Evolutionary conservation across 2,797 vertebrate species (phyloP), one percentile per base, ranked within the genome.

Genomic region (Rhincodon typus): DNA sequence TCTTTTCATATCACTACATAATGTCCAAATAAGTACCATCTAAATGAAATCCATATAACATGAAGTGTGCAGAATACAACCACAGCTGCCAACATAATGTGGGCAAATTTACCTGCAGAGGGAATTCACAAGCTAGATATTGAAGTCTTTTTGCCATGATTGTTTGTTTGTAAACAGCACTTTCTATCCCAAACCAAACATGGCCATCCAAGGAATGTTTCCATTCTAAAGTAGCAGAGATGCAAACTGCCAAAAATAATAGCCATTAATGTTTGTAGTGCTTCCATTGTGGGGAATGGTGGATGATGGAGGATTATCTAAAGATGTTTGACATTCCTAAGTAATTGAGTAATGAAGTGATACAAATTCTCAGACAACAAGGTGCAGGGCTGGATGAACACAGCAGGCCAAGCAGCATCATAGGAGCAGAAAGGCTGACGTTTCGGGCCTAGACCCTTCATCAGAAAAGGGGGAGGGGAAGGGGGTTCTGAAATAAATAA

Each of bases 311-410:
- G 34, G 21, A 93, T 93, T 38, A 93, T 67, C 90, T 66, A 19
- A 93, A 62, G 66, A 93, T 93, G 62, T 93, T 93, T 93, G 62
- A 23, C 90, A 93, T 93, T 67, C 90, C 90, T 62, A 67, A 93
- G 90, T 93, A 67, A 93, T 66, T 62, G 53, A 91, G 57, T n/a
- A 91, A 93, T 38, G 34, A 93, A 93, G 90, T 93, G 90, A 38
- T 93, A 17, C 34, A 67, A 93, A 93, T 67, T 67, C 62, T 93
- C 67, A 67, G 67, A n/a, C n/a, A n/a, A n/a, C n/a, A n/a, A n/a
- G n/a, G n/a, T n/a, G n/a, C n/a, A n/a, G n/a, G n/a, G n/a, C n/a
- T n/a, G n/a, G n/a, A n/a, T n/a, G n/a, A n/a, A n/a, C n/a, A n/a
- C n/a, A n/a, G n/a, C n/a, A n/a, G n/a, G n/a, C n/a, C n/a, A n/a